Base-by-base conservation (phyloP, 2,113 vertebrate genomes). In the Poicephalus gulielmi region DNA sequence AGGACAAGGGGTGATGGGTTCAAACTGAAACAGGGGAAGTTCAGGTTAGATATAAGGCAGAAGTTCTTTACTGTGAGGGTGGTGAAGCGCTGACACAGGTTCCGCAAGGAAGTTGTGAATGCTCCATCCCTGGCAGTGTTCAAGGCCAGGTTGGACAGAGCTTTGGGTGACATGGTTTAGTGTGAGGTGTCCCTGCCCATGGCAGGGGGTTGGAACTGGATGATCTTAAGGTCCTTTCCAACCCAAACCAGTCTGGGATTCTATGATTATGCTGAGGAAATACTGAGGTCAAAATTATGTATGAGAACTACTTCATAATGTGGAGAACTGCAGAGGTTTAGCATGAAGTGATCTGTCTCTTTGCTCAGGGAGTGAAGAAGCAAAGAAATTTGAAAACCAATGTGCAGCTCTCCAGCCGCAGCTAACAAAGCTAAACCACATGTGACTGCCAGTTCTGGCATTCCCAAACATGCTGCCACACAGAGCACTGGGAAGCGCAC, bases 401-500 rank as follows among this genome's bases (percentile, higher is more conserved):
- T 2, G 28, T 6, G 33, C 33, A 70, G 15, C 68, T 71, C 93
- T 59, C 35, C 79, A 88, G 43, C 10, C 5, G 1, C 3, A 52
- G 13, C 57, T 60, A 14, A 73, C 5, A 52, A 57, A 77, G 27
- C 17, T n/a, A 63, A 70, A 63, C 19, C 16, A 33, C 20, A 20
- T 1, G n/a, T 15, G 24, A 60, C 6, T 33, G 16, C 1, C 2
- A 63, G 73, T 33, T 60, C 16, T 46, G 59, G 2, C 23, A 14
- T 16, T 76, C 68, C 64, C 13, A 41, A 31, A n/a, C 0, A 19
- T 19, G 4, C 4, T 1, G 17, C 17, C 35, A 43, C 7, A 10
- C 0, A 0, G 41, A 83, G 41, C 14, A 9, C 17, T 3, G 17
- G 5, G 5, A 33, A n/a, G 30, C 2, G 6, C 9, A 7, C 17